Percentiles rank a stretch among this genome's conserved stretches.
Evolutionary conservation across 2,113 vertebrate genomes (phyloP).

Genomic region (Pollimyrus isidori): DNA sequence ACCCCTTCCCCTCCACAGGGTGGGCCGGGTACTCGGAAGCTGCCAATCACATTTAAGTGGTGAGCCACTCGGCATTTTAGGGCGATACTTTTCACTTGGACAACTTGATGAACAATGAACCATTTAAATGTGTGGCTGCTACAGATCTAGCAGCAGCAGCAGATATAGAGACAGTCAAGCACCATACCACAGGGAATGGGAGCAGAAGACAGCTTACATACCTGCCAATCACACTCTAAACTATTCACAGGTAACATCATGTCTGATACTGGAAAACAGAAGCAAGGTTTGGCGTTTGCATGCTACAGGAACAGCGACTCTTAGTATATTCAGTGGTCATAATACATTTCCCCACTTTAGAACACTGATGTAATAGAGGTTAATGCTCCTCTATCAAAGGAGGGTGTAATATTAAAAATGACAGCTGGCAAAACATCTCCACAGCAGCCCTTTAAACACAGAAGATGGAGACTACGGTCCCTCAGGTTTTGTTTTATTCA

Average conservation of each 20-base stretch:
- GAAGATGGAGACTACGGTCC: conserved; percentile 11
- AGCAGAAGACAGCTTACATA: not conserved
- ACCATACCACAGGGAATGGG: not conserved
- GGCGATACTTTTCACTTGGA: not conserved
- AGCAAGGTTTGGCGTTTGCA: not conserved
- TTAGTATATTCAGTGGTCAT: not conserved
- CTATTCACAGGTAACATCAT: not conserved
- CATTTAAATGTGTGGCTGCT: not conserved
- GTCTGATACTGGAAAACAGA: not conserved
- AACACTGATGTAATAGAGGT: conserved; percentile 31
- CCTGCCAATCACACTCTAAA: not conserved
- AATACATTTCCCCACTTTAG: conserved; percentile 10
- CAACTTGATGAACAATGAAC: not conserved
- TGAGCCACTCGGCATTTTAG: not conserved
- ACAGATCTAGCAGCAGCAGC: not conserved
- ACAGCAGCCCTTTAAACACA: conserved; percentile 21
- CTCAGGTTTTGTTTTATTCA: conserved; percentile 20
- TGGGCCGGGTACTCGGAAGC: not conserved
- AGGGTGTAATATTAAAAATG: conserved; percentile 24
- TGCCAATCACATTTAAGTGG: not conserved
- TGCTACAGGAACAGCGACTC: not conserved
- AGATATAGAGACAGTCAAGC: not conserved
- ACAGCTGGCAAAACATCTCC: conserved; percentile 19
- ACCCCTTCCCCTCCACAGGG: not conserved
- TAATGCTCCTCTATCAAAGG: conserved; percentile 17